phyloP scores from a whole-genome alignment of 2,888 invertebrate species.

The Petrolisthes cinctipes region DNA sequence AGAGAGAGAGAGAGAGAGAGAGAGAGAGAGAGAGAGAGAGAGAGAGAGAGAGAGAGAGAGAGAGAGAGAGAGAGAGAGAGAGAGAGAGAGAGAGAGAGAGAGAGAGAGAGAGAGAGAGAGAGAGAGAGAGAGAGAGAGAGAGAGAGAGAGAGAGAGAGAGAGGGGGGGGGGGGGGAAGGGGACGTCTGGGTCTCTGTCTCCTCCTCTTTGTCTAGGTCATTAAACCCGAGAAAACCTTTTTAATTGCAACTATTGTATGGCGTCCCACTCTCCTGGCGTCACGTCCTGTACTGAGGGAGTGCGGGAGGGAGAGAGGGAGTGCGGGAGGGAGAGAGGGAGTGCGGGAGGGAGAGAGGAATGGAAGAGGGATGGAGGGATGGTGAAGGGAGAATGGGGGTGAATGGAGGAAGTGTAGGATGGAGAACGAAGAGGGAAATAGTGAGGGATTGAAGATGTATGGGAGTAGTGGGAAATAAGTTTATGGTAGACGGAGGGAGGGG shows the following conservation, averaged over 20 bases:
- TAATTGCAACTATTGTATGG: slow-evolving; percentile 47
- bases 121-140: not conserved
- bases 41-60: not conserved
- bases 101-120: too few species aligned
- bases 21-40: too few species aligned
- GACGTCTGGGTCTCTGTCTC: slow-evolving; percentile 10
- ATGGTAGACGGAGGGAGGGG: too few species aligned
- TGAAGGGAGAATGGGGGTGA: slow-evolving; percentile 1
- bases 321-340: slow-evolving; percentile 19
- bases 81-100: too few species aligned
- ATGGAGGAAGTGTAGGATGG: too few species aligned
- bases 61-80: too few species aligned
- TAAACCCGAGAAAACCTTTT: slow-evolving; percentile 26
- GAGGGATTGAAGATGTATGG: too few species aligned
- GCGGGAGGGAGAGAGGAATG: too few species aligned
- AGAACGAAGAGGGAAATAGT: too few species aligned
- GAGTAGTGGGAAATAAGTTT: too few species aligned
- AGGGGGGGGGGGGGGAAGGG: not conserved
- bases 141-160: too few species aligned
- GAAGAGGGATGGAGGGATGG: not conserved
- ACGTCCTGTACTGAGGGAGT: slow-evolving; percentile 26
- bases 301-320: not conserved
- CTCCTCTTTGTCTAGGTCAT: slow-evolving; percentile 36
- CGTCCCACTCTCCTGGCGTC: slow-evolving; percentile 14
- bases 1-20: too few species aligned